Evolutionary conservation across 2,888 invertebrate genomes (phyloP).

Genomic region (Altica lythri): DNA sequence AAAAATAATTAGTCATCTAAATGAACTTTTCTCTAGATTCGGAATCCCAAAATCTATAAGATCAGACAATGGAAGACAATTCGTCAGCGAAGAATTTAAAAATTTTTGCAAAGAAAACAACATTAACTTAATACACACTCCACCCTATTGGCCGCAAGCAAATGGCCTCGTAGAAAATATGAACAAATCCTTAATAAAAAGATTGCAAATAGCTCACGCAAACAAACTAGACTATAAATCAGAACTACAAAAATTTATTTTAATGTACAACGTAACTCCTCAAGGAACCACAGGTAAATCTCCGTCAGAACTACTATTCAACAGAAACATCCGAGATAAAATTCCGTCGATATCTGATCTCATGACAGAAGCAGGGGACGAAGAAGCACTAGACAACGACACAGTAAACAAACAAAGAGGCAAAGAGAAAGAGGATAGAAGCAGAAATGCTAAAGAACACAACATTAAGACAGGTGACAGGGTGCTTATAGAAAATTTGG

Average conservation of each 20-base stretch:
- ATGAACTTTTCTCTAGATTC: constrained; percentile 25
- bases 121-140: too few species aligned
- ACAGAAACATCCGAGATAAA: too few species aligned
- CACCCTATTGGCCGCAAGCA: too few species aligned
- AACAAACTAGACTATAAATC: too few species aligned
- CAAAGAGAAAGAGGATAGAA: constrained; percentile 36
- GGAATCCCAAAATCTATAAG: constrained; percentile 28
- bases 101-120: constrained; percentile 23
- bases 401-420: constrained; percentile 39
- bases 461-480: constrained; percentile 26
- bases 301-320: too few species aligned
- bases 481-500: constrained; percentile 26
- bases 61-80: constrained; percentile 33
- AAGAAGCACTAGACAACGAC: constrained; percentile 36
- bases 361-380: constrained; percentile 16
- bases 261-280: too few species aligned
- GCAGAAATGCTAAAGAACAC: constrained; percentile 30
- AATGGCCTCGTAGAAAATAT: too few species aligned
- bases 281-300: too few species aligned
- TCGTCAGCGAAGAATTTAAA: constrained; percentile 30
- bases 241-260: too few species aligned
- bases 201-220: too few species aligned
- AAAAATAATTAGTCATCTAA: constrained; percentile 23
- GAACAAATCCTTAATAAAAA: too few species aligned
- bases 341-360: constrained; percentile 34